phyloP scores from a whole-genome alignment of 1,140 invertebrate species.

The Yoshiicerus persimilis region DNA sequence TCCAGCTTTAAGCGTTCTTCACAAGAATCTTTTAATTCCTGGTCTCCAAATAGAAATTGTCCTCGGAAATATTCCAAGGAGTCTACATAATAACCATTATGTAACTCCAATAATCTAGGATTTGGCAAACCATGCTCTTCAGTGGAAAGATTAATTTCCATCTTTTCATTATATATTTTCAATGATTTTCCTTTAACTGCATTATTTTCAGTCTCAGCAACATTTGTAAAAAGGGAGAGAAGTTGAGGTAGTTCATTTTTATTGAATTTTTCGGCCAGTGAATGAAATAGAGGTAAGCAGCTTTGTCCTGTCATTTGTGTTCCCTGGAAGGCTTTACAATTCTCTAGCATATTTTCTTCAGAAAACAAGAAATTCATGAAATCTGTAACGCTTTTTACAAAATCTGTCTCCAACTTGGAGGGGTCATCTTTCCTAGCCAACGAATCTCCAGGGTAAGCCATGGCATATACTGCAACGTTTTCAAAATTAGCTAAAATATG shows the following conservation, averaged over 20 bases:
- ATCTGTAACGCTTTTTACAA: background rate
- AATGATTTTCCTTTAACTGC: background rate
- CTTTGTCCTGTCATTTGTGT: background rate
- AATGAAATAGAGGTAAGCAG: background rate
- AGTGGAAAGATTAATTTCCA: too few relatives aligned
- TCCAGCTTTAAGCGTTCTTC: too few relatives aligned
- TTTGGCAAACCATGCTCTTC: too few relatives aligned
- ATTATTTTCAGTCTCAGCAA: background rate
- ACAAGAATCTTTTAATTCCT: too few relatives aligned
- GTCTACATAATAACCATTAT: too few relatives aligned
- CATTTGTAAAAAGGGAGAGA: background rate
- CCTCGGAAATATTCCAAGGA: too few relatives aligned
- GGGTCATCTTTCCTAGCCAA: background rate
- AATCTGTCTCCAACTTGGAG: background rate
- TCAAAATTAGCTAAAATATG: background rate
- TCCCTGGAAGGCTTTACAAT: background rate
- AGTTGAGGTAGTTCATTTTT: background rate
- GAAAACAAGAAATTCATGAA: background rate
- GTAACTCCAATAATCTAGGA: too few relatives aligned
- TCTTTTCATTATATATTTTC: too few relatives aligned
- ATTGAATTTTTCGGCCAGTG: background rate
- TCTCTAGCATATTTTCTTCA: background rate
- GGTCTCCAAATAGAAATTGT: too few relatives aligned
- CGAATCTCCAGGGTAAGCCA: background rate
- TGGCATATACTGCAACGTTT: background rate